These are phyloP conservation scores for Thalassophryne amazonica DNA, from an alignment of 2,797 vertebrate genomes.

Conservation along the genomic window DNA sequence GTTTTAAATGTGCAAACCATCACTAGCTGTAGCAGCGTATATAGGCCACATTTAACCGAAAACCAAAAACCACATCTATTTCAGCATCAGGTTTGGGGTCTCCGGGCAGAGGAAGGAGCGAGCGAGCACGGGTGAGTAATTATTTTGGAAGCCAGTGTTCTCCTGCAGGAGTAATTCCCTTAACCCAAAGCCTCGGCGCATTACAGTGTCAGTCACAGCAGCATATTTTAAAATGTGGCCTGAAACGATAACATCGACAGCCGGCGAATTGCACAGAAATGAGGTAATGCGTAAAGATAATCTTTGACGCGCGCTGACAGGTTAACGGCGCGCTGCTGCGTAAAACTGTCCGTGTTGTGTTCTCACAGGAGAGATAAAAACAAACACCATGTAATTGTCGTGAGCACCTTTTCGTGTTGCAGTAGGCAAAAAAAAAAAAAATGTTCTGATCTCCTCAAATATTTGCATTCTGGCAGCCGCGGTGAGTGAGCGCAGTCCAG, in stretches of 20 bases:
- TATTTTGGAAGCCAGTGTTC: constrained; percentile 54
- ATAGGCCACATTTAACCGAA: constrained; percentile 65
- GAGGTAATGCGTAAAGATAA: constrained; percentile 38
- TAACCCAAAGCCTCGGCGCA: constrained; percentile 42
- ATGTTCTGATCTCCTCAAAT: constrained; percentile 2
- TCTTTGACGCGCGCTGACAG: constrained; percentile 44
- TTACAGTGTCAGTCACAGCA: constrained; percentile 42
- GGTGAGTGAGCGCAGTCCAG: too few relatives aligned
- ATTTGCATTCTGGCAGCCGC: too few relatives aligned
- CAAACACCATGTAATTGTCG: constrained; percentile 56
- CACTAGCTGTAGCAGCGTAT: constrained; percentile 69
- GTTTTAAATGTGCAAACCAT: constrained; percentile 63
- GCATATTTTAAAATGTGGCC: constrained; percentile 28
- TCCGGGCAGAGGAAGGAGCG: constrained; percentile 55
- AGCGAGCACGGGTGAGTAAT: constrained; percentile 53
- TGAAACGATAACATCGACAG: constrained; percentile 24
- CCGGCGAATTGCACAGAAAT: constrained; percentile 18
- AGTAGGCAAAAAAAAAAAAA: not conserved
- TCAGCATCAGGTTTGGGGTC: constrained; percentile 75
- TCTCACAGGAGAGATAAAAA: constrained; percentile 5
- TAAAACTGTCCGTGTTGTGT: constrained; percentile 19
- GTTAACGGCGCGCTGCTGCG: constrained; percentile 34
- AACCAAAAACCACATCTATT: constrained; percentile 78
- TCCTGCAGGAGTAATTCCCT: constrained; percentile 30
- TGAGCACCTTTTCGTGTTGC: constrained; percentile 74